A percentile compares a stretch with the other conserved stretches of the same genome.
These are phyloP conservation scores for Bactericera cockerelli DNA, from an alignment of 1,140 invertebrate genomes.

Conservation along the genomic window DNA sequence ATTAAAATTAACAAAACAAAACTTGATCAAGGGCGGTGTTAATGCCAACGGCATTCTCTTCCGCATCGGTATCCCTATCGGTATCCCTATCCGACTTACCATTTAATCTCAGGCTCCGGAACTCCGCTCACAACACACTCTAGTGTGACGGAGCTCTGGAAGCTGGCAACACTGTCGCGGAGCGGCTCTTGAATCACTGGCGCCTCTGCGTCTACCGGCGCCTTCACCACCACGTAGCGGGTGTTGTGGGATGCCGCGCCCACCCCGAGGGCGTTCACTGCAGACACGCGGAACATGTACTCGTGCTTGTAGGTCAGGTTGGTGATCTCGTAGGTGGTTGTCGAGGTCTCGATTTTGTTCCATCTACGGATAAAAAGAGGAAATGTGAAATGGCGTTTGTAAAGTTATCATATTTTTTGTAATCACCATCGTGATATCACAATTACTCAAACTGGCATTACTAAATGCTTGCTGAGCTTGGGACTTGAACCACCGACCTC, in stretches of 20 bases:
- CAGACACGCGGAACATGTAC: constrained; percentile 57
- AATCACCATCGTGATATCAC: too few relatives aligned
- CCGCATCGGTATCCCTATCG: too few relatives aligned
- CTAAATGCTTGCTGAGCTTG: too few relatives aligned
- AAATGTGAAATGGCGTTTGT: too few relatives aligned
- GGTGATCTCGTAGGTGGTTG: constrained; percentile 44
- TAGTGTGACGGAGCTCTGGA: constrained; percentile 44
- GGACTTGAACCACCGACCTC: too few relatives aligned
- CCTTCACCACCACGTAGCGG: constrained; percentile 37
- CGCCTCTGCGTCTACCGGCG: constrained; percentile 34
- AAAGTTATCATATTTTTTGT: too few relatives aligned
- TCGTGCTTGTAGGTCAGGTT: constrained; percentile 51
- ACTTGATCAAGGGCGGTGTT: too few relatives aligned
- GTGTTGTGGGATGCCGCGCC: constrained; percentile 41
- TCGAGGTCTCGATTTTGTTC: constrained; percentile 43
- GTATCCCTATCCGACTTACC: too few relatives aligned
- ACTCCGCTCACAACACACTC: constrained; percentile 62
- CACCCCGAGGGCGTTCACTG: constrained; percentile 55
- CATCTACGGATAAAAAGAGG: constrained; percentile 38
- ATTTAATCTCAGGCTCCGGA: constrained; percentile 66
- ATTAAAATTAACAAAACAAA: too few relatives aligned
- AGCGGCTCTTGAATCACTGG: constrained; percentile 45
- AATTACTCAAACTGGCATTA: too few relatives aligned
- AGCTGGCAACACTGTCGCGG: constrained; percentile 37
- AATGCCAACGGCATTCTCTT: too few relatives aligned